phyloP scores from a whole-genome alignment of 2,113 vertebrate species.

The Amphilophus citrinellus region DNA sequence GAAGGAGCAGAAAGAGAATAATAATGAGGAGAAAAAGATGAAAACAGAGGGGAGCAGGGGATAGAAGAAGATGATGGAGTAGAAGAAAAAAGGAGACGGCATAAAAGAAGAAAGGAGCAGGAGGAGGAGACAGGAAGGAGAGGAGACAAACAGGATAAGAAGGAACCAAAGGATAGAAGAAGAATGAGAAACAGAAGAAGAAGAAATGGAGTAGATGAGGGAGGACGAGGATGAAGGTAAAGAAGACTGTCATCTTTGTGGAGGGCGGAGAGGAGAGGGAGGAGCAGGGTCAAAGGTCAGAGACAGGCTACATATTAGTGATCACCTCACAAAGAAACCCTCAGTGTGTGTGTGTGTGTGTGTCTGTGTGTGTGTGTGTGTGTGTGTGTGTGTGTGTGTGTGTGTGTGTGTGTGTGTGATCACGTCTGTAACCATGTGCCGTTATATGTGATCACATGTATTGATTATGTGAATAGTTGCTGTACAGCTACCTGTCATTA shows the following conservation, averaged over 20 bases:
- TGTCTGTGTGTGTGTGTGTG: too few relatives aligned
- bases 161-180: background rate
- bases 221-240: background rate
- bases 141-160: background rate
- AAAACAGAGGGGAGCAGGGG: too few relatives aligned
- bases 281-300: conserved; percentile 59
- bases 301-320: conserved; percentile 2
- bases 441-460: background rate
- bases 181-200: background rate
- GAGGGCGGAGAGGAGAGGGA: background rate
- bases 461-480: background rate
- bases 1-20: too few relatives aligned
- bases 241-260: conserved; percentile 1
- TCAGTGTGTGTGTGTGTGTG: background rate
- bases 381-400: background rate
- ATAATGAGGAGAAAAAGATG: too few relatives aligned
- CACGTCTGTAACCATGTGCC: background rate
- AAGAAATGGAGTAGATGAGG: background rate
- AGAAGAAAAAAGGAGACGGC: too few relatives aligned
- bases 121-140: background rate
- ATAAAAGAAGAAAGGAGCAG: too few relatives aligned
- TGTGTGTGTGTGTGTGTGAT: background rate
- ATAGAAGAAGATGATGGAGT: too few relatives aligned
- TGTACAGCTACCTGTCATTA: background rate
- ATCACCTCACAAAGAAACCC: conserved; percentile 1